Evolutionary conservation across 35 echinoderm and acorn worm species (phyloP).

Genomic region (Stichopus chloronotus): DNA sequence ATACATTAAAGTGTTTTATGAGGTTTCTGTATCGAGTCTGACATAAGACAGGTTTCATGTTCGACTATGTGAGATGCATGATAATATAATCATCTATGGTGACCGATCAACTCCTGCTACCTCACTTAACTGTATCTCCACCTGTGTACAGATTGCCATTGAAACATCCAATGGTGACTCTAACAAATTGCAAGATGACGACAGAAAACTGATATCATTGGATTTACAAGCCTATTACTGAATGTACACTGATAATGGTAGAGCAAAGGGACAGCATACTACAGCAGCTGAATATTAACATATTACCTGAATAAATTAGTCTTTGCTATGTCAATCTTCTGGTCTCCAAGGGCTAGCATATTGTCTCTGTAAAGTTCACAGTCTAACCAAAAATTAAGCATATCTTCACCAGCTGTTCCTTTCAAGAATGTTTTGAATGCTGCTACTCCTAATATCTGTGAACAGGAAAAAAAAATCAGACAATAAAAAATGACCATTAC

Average conservation of each 20-base stretch:
- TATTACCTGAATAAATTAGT: conserved; percentile 87
- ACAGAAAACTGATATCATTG: too few species aligned
- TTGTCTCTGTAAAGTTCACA: conserved; percentile 98
- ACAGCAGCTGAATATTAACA: not conserved
- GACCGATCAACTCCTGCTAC: too few species aligned
- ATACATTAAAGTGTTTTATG: too few species aligned
- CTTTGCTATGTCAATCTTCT: conserved; percentile 68
- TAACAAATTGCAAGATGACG: too few species aligned
- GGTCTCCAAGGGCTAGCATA: conserved; percentile 76
- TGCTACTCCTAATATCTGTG: conserved; percentile 82
- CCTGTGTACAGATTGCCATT: too few species aligned
- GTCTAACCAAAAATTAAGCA: conserved; percentile 98
- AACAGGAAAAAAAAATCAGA: not conserved
- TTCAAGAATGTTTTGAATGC: conserved; percentile 83
- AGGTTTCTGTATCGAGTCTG: too few species aligned
- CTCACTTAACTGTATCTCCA: too few species aligned
- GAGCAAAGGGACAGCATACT: not conserved
- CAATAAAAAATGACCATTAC: not conserved
- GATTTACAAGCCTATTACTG: too few species aligned
- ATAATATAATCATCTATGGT: too few species aligned
- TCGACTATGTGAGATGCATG: too few species aligned
- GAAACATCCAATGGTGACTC: too few species aligned
- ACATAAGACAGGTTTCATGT: too few species aligned
- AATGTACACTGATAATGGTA: not conserved
- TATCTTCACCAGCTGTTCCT: conserved; percentile 85